phyloP scores from a whole-genome alignment of 2,888 invertebrate genomes.

The Venusia cambrica region DNA sequence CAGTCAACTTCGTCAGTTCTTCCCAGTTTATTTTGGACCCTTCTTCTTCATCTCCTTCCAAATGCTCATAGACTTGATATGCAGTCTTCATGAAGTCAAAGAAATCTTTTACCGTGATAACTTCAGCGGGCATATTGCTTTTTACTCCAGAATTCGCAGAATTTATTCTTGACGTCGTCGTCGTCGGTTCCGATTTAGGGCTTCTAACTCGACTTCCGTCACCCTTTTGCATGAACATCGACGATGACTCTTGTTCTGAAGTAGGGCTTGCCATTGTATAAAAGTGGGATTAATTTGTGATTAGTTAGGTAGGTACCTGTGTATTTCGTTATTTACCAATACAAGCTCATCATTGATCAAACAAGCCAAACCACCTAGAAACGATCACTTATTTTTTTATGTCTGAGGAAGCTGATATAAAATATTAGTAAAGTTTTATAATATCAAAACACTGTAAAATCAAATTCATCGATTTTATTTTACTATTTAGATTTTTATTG shows the following conservation, averaged over 20 bases:
- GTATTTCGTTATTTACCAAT: constrained; percentile 26
- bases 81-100: constrained; percentile 87
- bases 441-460: constrained; percentile 1
- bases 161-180: constrained; percentile 42
- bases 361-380: constrained; percentile 44
- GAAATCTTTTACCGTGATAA: constrained; percentile 85
- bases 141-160: constrained; percentile 48
- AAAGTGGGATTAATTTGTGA: too few species aligned
- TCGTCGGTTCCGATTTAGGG: constrained; percentile 44
- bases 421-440: not conserved
- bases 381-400: too few species aligned
- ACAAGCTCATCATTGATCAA: constrained; percentile 46
- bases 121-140: constrained; percentile 67
- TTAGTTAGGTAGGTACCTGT: constrained; percentile 7
- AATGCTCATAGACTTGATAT: constrained; percentile 83
- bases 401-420: too few species aligned
- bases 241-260: constrained; percentile 54
- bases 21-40: constrained; percentile 74
- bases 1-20: constrained; percentile 71
- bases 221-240: constrained; percentile 64
- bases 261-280: constrained; percentile 65
- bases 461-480: too few species aligned
- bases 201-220: constrained; percentile 46
- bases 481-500: too few species aligned
- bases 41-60: constrained; percentile 67